A percentile compares a stretch with the other conserved stretches of the same genome.
phyloP scores from a whole-genome alignment of 53 echinoderm and acorn worm genomes.

The Apostichopus leukothele region DNA sequence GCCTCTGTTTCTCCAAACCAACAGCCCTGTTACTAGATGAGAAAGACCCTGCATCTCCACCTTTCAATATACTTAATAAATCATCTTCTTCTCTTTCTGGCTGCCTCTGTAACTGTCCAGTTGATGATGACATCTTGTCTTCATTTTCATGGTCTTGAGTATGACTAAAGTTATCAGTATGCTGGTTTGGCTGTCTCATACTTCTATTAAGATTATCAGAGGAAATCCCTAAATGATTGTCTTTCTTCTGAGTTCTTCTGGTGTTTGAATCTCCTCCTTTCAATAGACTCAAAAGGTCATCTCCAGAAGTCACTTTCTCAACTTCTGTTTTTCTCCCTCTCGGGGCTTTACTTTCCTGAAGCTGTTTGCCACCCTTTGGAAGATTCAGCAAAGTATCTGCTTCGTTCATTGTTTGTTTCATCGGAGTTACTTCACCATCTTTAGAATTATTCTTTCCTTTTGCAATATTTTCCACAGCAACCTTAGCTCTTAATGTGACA shows the following conservation, averaged over 20 bases:
- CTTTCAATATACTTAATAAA: conserved; percentile 22
- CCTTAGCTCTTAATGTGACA: background rate
- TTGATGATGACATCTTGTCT: background rate
- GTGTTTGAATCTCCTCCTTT: background rate
- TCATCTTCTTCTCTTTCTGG: conserved; percentile 9
- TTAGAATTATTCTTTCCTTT: too few species aligned
- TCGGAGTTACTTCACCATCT: too few species aligned
- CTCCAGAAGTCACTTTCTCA: background rate
- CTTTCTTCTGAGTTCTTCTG: background rate
- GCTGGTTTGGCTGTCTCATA: too few species aligned
- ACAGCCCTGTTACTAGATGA: background rate
- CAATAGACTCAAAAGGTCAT: background rate
- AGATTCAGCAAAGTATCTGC: conserved; percentile 7
- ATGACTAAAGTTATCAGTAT: too few species aligned
- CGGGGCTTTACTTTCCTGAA: background rate
- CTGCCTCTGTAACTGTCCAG: background rate
- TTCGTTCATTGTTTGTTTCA: background rate
- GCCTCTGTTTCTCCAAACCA: background rate
- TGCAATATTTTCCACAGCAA: background rate
- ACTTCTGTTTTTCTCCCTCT: background rate
- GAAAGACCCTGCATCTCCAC: background rate
- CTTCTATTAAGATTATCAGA: too few species aligned
- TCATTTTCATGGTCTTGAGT: background rate
- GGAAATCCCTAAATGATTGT: too few species aligned
- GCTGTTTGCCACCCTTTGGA: conserved; percentile 10